A percentile compares a stretch with the other conserved stretches of the same genome.
These are phyloP conservation scores for Carassius gibelio DNA, from an alignment of 2,113 vertebrate species.

Conservation along the genomic window DNA sequence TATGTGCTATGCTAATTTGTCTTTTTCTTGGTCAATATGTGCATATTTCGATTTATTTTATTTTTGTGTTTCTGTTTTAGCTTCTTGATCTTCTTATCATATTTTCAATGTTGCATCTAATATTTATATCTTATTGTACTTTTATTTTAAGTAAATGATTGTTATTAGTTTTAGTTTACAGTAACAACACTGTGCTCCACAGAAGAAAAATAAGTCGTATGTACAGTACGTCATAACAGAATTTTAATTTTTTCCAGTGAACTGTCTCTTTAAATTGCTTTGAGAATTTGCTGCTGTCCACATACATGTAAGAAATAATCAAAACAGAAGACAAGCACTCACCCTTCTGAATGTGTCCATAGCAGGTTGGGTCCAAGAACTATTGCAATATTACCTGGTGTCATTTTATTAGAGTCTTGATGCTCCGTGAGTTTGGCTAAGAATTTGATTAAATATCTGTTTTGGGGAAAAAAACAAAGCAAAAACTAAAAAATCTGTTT, in stretches of 20 bases:
- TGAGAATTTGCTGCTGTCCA: background rate
- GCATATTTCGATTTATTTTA: background rate
- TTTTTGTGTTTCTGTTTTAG: background rate
- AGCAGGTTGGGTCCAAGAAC: slow-evolving; percentile 95
- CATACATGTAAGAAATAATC: background rate
- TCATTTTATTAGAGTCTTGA: slow-evolving; percentile 97
- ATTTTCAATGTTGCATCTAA: background rate
- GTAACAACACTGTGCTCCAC: background rate
- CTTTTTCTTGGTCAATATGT: background rate
- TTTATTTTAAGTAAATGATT: background rate
- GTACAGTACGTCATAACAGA: background rate
- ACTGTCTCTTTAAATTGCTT: background rate
- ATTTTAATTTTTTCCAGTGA: background rate
- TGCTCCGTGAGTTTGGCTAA: slow-evolving; percentile 92
- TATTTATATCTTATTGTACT: background rate
- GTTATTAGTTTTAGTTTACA: background rate
- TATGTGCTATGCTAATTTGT: too few relatives aligned
- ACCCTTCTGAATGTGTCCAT: slow-evolving; percentile 93
- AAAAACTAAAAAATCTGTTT: background rate
- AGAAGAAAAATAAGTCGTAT: slow-evolving; percentile 1
- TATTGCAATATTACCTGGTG: slow-evolving; percentile 95
- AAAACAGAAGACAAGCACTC: slow-evolving; percentile 52
- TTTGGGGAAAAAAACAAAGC: background rate
- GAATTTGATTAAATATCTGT: slow-evolving; percentile 96
- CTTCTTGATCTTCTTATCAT: background rate